phyloP scores from a whole-genome alignment of 2,797 vertebrate species.

The Tolypeutes matacus region DNA sequence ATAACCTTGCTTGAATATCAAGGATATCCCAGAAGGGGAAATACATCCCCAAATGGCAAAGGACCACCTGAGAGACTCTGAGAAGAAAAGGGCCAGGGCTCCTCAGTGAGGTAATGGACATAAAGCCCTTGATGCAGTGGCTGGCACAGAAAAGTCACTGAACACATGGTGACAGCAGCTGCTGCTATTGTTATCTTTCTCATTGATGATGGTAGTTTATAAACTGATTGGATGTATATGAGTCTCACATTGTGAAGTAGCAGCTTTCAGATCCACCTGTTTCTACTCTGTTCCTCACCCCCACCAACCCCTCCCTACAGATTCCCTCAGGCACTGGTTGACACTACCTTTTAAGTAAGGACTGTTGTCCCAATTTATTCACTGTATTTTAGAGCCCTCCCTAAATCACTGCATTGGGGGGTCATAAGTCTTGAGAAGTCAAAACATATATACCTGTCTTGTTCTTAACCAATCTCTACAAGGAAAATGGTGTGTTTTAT shows the following conservation, averaged over 20 bases:
- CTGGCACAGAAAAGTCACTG: neutral
- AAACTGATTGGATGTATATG: neutral
- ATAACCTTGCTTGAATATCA: neutral
- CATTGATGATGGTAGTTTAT: neutral
- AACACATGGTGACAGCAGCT: neutral
- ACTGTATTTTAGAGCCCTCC: too few relatives aligned
- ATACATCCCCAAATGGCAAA: neutral
- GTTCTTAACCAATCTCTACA: too few relatives aligned
- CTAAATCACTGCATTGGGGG: too few relatives aligned
- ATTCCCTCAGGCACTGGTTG: neutral
- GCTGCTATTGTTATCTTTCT: neutral
- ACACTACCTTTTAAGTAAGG: neutral
- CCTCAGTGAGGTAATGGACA: neutral
- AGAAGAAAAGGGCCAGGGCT: neutral
- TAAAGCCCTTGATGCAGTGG: neutral
- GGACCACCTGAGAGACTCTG: neutral
- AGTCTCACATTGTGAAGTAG: neutral
- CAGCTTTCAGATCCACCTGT: constrained; percentile 10
- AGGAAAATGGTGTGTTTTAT: too few relatives aligned
- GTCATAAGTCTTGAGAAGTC: too few relatives aligned
- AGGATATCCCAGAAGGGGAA: neutral
- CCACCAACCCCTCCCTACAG: neutral
- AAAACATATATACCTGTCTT: too few relatives aligned
- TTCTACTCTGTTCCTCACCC: neutral
- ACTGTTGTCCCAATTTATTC: neutral